Evolutionary conservation across 2,888 invertebrate genomes (phyloP), one percentile per base, ranked within the genome.

Genomic region (Itoplectis maculator): DNA sequence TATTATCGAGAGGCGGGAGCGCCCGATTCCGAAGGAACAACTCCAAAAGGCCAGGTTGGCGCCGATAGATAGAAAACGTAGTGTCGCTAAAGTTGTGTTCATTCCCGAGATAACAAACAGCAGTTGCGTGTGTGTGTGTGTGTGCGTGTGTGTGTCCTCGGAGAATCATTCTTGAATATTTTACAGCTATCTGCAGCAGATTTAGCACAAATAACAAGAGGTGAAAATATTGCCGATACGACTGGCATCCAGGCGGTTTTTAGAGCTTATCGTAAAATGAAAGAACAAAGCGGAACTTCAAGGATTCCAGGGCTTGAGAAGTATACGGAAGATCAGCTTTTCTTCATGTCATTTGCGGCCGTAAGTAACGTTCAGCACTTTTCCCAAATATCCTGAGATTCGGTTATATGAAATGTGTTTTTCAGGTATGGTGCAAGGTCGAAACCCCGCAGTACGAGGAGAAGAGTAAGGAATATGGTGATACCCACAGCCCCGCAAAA

Each of bases 171-270:
- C n/a, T n/a, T 29, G 1, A 4, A 29, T n/a, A 5, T 56, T 13
- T 56, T 5, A 35, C 29, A 35, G 23, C 23, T 29, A n/a, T 9
- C n/a, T 23, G 13, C n/a, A n/a, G 23, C 20, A 56, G 23, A 23
- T 11, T 13, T 29, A n/a, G 29, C 59, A 7, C 7, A 9, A 15
- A 0, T 23, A 54, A 81, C 81, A 11, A 61, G 65, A 8, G 73
- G 65, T 11, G 97, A 97, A 94, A 97, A 97, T 93, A 97, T 97
- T 79, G 97, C 97, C 0, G 97, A 97, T 93, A 97, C 97, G 93
- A 97, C 97, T 77, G 97, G 97, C 0, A 93, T 97, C 66, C 95
- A 96, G 86, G 95, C 96, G 54, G 96, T 97, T 0, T 96, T 95
- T 86, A 91, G 93, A 88, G 96, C 96, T 0, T 96, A 95, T 93